These are phyloP conservation scores for Nyctereutes procyonoides DNA, from an alignment of 2,113 vertebrate genomes.

Conservation along the genomic window DNA sequence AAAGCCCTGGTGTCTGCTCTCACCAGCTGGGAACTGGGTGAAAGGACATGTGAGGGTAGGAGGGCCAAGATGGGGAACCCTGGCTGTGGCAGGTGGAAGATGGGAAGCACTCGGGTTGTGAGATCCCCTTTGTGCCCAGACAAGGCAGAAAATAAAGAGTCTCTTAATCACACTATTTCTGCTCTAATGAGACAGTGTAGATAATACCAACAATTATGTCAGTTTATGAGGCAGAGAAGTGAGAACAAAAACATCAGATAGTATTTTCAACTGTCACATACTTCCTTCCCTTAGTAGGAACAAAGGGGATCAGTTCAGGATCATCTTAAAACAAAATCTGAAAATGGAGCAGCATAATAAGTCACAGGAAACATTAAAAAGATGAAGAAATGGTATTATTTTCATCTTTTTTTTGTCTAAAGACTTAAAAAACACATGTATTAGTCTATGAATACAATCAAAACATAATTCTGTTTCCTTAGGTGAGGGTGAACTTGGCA, in stretches of 20 bases:
- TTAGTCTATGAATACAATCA: background rate
- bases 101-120: rapidly evolving
- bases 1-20: background rate
- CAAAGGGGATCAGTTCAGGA: background rate
- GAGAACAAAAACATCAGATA: background rate
- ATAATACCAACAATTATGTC: background rate
- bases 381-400: background rate
- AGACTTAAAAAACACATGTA: background rate
- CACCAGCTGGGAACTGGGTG: no score
- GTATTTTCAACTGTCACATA: background rate
- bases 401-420: background rate
- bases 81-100: rapidly evolving
- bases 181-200: background rate
- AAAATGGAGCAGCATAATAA: background rate
- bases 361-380: background rate
- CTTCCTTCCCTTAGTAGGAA: background rate
- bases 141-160: background rate
- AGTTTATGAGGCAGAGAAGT: background rate
- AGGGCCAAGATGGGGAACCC: background rate
- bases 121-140: rapidly evolving
- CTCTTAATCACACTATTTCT: background rate
- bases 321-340: background rate
- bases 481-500: background rate
- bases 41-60: background rate
- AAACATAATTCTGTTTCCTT: background rate